phyloP scores from a whole-genome alignment of 2,113 vertebrate genomes.

The Hemiscyllium ocellatum region DNA sequence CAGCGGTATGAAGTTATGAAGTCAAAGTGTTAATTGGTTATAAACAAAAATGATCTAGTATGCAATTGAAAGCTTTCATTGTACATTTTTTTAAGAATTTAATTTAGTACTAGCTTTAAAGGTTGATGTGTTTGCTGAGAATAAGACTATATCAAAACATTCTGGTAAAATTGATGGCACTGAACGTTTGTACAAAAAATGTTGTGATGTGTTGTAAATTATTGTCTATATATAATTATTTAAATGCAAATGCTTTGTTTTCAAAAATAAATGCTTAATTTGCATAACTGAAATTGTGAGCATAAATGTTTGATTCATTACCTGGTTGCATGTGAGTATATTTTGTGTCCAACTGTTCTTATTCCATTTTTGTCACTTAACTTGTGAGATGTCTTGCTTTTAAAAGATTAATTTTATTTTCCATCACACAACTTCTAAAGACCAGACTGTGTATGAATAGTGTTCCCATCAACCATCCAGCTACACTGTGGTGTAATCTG shows the following conservation, averaged over 20 bases:
- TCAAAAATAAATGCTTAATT: background rate
- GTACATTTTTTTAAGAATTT: background rate
- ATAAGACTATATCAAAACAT: background rate
- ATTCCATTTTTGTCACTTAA: background rate
- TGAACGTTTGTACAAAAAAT: constrained; percentile 13
- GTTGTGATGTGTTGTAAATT: background rate
- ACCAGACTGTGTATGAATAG: background rate
- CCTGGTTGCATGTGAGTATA: background rate
- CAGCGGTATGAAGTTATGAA: background rate
- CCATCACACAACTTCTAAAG: background rate
- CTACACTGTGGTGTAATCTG: constrained; percentile 12
- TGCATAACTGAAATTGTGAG: background rate
- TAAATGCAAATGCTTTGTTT: background rate
- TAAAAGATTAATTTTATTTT: constrained; percentile 3
- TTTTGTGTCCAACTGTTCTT: background rate
- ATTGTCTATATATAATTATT: background rate
- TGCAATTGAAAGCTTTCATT: too few species aligned
- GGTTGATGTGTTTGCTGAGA: background rate
- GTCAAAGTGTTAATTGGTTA: background rate
- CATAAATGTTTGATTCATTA: constrained; percentile 1
- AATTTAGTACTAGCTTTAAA: background rate
- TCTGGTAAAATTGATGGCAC: background rate
- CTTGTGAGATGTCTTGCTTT: background rate
- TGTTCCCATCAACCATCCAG: background rate
- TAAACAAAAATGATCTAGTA: too few species aligned